Evolutionary conservation across 2,113 vertebrate species (phyloP).

Genomic region (Pleuronectes platessa): DNA sequence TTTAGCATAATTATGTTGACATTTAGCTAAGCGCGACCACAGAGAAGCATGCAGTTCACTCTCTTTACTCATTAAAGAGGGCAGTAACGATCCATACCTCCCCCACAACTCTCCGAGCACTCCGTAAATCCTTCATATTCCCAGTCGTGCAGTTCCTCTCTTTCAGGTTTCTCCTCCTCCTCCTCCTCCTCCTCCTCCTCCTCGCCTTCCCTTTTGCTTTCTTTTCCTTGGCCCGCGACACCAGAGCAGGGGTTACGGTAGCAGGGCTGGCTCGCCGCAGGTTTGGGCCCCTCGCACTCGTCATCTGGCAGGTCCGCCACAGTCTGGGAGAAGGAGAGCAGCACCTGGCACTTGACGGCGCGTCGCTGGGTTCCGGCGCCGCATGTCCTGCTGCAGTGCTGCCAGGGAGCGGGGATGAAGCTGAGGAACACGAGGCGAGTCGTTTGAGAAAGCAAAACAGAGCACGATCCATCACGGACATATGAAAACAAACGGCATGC

Average conservation of each 20-base stretch:
- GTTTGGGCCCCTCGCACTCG: constrained; percentile 92
- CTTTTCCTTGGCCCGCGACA: constrained; percentile 69
- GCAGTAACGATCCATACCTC: constrained; percentile 84
- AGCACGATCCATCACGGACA: constrained; percentile 1
- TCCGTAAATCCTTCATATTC: constrained; percentile 94
- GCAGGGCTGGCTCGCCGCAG: constrained; percentile 85
- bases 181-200: constrained; percentile 33
- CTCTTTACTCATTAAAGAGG: not conserved
- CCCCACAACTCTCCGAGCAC: constrained; percentile 92
- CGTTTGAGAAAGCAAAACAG: constrained; percentile 6
- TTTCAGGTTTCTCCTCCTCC: constrained; percentile 67
- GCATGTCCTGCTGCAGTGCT: constrained; percentile 90
- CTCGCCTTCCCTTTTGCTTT: constrained; percentile 19
- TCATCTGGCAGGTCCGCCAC: constrained; percentile 93
- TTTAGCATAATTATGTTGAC: too few species aligned
- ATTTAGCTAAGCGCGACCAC: not conserved
- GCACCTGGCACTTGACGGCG: constrained; percentile 90
- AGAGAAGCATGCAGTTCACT: not conserved
- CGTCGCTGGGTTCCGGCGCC: constrained; percentile 89
- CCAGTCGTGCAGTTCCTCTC: constrained; percentile 92
- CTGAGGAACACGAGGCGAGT: constrained; percentile 70
- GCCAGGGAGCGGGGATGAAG: constrained; percentile 93
- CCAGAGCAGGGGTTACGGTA: constrained; percentile 87
- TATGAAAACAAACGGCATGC: constrained; percentile 4
- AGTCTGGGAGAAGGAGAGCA: constrained; percentile 94